phyloP scores from a whole-genome alignment of 1,140 invertebrate genomes.

The Drosophila lacteicornis region DNA sequence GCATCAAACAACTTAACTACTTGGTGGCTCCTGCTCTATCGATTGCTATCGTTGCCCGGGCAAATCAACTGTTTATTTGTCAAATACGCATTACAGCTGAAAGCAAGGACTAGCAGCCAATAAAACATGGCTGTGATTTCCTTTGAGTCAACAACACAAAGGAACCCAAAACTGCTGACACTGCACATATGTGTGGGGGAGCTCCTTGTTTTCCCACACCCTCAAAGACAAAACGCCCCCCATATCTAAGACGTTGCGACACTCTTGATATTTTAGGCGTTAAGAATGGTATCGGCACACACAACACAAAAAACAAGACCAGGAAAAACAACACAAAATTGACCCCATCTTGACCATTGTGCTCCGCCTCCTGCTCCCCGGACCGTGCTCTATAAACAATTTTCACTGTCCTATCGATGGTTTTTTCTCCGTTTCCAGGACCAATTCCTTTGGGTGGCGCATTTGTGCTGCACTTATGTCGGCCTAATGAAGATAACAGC shows the following conservation, averaged over 20 bases:
- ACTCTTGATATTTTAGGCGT: slow-evolving; percentile 79
- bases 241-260: slow-evolving; percentile 57
- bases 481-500: slow-evolving; percentile 83
- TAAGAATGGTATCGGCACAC: slow-evolving; percentile 39
- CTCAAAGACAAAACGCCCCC: slow-evolving; percentile 61
- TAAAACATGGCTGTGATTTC: slow-evolving; percentile 69
- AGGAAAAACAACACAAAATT: slow-evolving; percentile 38
- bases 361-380: neutral
- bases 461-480: slow-evolving; percentile 82
- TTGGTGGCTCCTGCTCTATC: slow-evolving; percentile 53
- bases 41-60: slow-evolving; percentile 70
- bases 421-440: slow-evolving; percentile 12
- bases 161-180: slow-evolving; percentile 62
- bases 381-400: slow-evolving; percentile 71
- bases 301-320: slow-evolving; percentile 31
- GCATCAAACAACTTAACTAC: slow-evolving; percentile 81
- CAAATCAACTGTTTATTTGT: slow-evolving; percentile 83
- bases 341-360: slow-evolving; percentile 58
- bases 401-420: slow-evolving; percentile 64
- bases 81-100: slow-evolving; percentile 79
- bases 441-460: slow-evolving; percentile 72
- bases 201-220: slow-evolving; percentile 4
- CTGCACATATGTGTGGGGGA: slow-evolving; percentile 69
- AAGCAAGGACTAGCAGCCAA: slow-evolving; percentile 59
- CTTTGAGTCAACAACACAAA: slow-evolving; percentile 72